Evolutionary conservation across 2,888 invertebrate species (phyloP), one percentile per base, ranked within the genome.

Genomic region (Parnassius orleans): DNA sequence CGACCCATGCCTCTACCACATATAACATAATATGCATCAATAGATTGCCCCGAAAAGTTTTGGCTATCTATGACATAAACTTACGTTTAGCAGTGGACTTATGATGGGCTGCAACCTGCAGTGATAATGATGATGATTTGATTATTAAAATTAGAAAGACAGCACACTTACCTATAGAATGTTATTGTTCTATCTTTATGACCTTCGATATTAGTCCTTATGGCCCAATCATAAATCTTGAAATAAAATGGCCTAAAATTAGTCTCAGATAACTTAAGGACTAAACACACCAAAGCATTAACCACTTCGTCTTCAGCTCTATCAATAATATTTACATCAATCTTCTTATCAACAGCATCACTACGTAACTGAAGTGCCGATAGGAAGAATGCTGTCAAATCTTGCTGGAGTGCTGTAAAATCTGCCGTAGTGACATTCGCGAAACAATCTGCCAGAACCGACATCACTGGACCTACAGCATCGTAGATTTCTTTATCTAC

Each of bases 241-340:
- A 95, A 95, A 83, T 97, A 98, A 73, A 98, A 93, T 0, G 98
- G 98, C 66, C 96, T 93, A 85, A 99, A 99, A 50, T 95, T 95
- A 1, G 95, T 94, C 83, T 98, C 98, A 0, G 98, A 98, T 42
- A 98, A 87, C 83, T 98, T 98, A 57, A 98, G 86, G 41, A 98
- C 95, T 72, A 98, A 92, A 56, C 94, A 92, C 1, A 96, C 95
- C n/a, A 98, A 86, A 0, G 97, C 94, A 69, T 95, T 94, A 1
- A 97, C 93, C 0, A 97, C 93, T 73, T 94, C 93, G 14, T 93
- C 93, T 86, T 98, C 98, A 0, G 96, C 94, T 12, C 77, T 75
- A 46, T 93, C 91, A 0, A 95, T 90, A 2, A 85, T 72, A 2
- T 80, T 74, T 9, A 76, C 66, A 59, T 86, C 80, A 0, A 87